Evolutionary conservation across 2,113 vertebrate species (phyloP).

Genomic region (Tylochromis polylepis): DNA sequence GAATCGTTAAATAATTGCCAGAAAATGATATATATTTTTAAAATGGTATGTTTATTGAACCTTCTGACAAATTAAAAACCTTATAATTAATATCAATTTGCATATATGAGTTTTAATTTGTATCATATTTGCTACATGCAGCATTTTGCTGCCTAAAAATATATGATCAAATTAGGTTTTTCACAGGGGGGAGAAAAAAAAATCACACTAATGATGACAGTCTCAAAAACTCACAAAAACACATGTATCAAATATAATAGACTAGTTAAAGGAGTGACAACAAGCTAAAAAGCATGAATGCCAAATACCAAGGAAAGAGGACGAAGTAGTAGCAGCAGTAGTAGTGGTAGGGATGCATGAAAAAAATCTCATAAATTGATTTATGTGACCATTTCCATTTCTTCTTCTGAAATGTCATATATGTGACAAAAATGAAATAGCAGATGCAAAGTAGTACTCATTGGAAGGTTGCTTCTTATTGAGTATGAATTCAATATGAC

Average conservation of each 20-base stretch:
- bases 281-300: neutral
- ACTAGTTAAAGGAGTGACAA: neutral
- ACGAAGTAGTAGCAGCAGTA: neutral
- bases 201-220: neutral
- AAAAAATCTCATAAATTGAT: neutral
- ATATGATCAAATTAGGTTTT: accelerated
- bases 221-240: neutral
- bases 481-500: neutral
- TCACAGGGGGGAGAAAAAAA: neutral
- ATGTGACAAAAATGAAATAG: slow-evolving; percentile 34
- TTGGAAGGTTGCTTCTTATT: neutral
- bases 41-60: neutral
- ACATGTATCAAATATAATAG: neutral
- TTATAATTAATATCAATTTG: neutral
- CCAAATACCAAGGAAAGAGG: neutral
- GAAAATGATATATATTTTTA: neutral
- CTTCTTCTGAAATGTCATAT: slow-evolving; percentile 28
- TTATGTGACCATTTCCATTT: neutral
- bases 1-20: neutral
- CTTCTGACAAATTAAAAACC: neutral
- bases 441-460: slow-evolving; percentile 22
- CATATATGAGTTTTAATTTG: neutral
- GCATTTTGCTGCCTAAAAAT: neutral
- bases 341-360: slow-evolving; percentile 1
- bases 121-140: neutral